Percentiles rank a stretch among this genome's conserved stretches.
Conservation (phyloP, 1,140 invertebrate species). For the Gonatopus flavifemur region DNA sequence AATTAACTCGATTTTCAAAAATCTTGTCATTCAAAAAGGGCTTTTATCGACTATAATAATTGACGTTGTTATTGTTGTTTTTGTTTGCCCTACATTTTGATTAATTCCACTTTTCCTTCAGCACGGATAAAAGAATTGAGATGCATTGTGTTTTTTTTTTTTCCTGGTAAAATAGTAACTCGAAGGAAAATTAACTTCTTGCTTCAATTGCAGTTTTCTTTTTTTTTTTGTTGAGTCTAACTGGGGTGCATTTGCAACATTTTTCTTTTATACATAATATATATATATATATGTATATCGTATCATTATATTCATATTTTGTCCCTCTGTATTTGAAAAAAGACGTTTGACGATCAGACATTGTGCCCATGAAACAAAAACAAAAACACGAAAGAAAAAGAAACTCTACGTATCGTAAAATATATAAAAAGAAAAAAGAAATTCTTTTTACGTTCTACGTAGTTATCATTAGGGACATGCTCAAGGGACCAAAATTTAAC, state of each 20-base stretch:
- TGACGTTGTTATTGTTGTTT: no score
- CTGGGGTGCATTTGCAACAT: slow-evolving; percentile 61
- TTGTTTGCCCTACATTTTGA: slow-evolving; percentile 19
- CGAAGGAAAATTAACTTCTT: no score
- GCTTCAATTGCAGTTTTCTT: slow-evolving; percentile 46
- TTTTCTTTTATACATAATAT: slow-evolving; percentile 21
- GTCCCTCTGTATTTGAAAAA: slow-evolving; percentile 40
- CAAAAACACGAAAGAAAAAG: no score
- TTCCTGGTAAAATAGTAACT: no score
- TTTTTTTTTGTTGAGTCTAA: slow-evolving; percentile 50
- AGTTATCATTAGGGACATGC: slow-evolving; percentile 3
- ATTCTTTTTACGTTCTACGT: no score
- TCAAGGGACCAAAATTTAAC: slow-evolving; percentile 30
- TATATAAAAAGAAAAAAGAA: no score
- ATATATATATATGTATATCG: slow-evolving; percentile 20
- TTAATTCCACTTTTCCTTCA: slow-evolving; percentile 13
- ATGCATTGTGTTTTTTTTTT: slow-evolving; percentile 40
- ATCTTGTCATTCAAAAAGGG: no score
- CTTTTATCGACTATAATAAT: no score
- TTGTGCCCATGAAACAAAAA: no score
- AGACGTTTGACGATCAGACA: no score
- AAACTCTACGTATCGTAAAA: no score
- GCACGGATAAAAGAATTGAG: slow-evolving; percentile 8
- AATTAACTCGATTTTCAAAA: no score
- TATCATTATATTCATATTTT: slow-evolving; percentile 57